Evolutionary conservation across 2,888 invertebrate species (phyloP).

Genomic region (Drosophila lutescens): DNA sequence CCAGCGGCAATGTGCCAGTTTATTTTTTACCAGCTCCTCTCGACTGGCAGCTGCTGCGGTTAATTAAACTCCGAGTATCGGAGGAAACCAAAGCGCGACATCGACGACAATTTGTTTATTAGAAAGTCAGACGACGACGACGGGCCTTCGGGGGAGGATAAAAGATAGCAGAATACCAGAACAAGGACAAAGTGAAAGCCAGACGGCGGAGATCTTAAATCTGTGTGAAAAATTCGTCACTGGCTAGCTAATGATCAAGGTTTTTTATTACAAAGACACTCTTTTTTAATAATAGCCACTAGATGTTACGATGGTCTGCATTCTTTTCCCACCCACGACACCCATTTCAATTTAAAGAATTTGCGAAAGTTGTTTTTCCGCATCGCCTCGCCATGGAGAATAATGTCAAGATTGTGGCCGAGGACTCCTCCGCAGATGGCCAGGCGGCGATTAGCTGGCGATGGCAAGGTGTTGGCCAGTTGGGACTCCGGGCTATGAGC

Average conservation of each 20-base stretch:
- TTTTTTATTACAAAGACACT: background rate
- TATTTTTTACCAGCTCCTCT: constrained; percentile 26
- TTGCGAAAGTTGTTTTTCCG: constrained; percentile 48
- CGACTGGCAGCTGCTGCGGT: constrained; percentile 44
- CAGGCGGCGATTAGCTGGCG: constrained; percentile 50
- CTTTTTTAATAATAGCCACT: background rate
- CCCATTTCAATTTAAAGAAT: constrained; percentile 17
- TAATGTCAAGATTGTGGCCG: constrained; percentile 29
- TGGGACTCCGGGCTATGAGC: constrained; percentile 10
- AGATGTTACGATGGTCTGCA: constrained; percentile 2
- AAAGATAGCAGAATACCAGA: constrained; percentile 1
- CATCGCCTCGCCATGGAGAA: constrained; percentile 20
- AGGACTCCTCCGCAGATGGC: constrained; percentile 46
- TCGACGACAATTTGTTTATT: constrained; percentile 40
- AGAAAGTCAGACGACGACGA: constrained; percentile 54
- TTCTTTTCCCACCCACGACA: constrained; percentile 7
- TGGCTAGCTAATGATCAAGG: background rate
- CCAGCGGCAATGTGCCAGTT: constrained; percentile 44
- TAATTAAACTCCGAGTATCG: constrained; percentile 60
- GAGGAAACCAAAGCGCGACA: constrained; percentile 51
- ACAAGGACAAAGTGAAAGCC: constrained; percentile 24
- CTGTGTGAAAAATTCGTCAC: background rate
- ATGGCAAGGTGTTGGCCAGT: constrained; percentile 44
- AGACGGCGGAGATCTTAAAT: background rate
- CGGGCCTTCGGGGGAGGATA: constrained; percentile 5